Percentiles rank a stretch among this genome's conserved stretches.
Conservation (phyloP, 2,888 invertebrate genomes). For the Leptinotarsa haldemani region DNA sequence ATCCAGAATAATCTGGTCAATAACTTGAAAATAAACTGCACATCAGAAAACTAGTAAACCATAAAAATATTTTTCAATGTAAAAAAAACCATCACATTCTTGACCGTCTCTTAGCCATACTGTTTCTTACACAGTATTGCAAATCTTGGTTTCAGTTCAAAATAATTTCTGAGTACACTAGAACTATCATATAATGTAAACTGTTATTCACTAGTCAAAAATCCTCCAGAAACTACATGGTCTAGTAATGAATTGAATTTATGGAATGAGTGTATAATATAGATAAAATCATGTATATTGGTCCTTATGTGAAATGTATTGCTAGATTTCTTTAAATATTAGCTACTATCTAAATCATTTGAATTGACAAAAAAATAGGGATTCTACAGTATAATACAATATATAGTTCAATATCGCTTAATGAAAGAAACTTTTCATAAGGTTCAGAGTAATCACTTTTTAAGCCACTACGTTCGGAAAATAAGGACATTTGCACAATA, state of each 20-base stretch:
- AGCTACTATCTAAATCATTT: slow-evolving; percentile 50
- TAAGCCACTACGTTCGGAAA: slow-evolving; percentile 56
- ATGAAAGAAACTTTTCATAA: slow-evolving; percentile 49
- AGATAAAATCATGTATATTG: slow-evolving; percentile 48
- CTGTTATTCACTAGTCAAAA: not conserved
- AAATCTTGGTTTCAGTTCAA: not conserved
- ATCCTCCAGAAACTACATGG: not conserved
- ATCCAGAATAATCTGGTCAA: not conserved
- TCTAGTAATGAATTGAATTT: slow-evolving; percentile 20
- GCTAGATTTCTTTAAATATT: slow-evolving; percentile 53
- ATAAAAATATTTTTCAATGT: not conserved
- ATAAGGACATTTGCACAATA: slow-evolving; percentile 31
- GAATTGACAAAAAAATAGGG: slow-evolving; percentile 59
- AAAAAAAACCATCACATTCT: not conserved
- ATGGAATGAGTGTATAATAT: slow-evolving; percentile 36
- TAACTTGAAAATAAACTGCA: not conserved
- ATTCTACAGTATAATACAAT: slow-evolving; percentile 53
- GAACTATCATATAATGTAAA: not conserved
- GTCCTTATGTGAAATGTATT: slow-evolving; percentile 59
- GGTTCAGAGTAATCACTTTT: slow-evolving; percentile 51
- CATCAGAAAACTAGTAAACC: not conserved
- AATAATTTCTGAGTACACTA: too few species aligned
- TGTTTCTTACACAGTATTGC: not conserved
- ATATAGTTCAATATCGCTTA: slow-evolving; percentile 53
- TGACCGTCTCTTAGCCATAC: not conserved